Percentiles rank a stretch among this genome's conserved stretches.
phyloP scores from a whole-genome alignment of 2,888 invertebrate genomes.

The Strigamia maritima region DNA sequence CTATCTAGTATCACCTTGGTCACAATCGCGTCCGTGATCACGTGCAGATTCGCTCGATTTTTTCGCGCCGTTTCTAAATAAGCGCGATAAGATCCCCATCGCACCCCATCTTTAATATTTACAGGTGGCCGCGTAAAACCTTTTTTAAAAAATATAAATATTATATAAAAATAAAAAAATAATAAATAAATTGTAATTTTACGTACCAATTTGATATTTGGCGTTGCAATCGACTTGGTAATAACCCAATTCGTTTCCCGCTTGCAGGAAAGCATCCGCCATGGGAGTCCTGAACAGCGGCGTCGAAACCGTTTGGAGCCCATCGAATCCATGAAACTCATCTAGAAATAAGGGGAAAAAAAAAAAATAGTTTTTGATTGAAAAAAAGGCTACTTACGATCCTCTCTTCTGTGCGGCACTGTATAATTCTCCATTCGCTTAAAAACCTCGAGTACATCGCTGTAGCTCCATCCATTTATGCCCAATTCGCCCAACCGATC shows the following conservation, averaged over 20 bases:
- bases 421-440: constrained; percentile 50
- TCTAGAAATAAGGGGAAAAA: not conserved
- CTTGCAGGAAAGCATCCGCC: constrained; percentile 43
- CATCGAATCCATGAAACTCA: constrained; percentile 43
- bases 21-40: constrained; percentile 30
- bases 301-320: constrained; percentile 43
- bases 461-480: constrained; percentile 54
- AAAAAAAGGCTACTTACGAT: constrained; percentile 5
- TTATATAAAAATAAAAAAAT: not conserved
- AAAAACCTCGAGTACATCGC: constrained; percentile 55
- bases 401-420: not conserved
- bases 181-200: not conserved
- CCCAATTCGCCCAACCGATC: constrained; percentile 54
- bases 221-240: constrained; percentile 45
- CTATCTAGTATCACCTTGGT: not conserved
- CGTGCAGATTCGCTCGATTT: constrained; percentile 12
- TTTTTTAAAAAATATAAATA: not conserved
- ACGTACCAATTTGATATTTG: constrained; percentile 43
- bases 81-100: constrained; percentile 28
- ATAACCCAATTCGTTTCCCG: constrained; percentile 43
- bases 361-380: not conserved
- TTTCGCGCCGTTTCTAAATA: constrained; percentile 7
- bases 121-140: constrained; percentile 17
- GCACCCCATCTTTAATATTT: constrained; percentile 2
- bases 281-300: constrained; percentile 44